Base-by-base conservation (phyloP, 2,113 vertebrate species). In the Turdus rufiventris region DNA sequence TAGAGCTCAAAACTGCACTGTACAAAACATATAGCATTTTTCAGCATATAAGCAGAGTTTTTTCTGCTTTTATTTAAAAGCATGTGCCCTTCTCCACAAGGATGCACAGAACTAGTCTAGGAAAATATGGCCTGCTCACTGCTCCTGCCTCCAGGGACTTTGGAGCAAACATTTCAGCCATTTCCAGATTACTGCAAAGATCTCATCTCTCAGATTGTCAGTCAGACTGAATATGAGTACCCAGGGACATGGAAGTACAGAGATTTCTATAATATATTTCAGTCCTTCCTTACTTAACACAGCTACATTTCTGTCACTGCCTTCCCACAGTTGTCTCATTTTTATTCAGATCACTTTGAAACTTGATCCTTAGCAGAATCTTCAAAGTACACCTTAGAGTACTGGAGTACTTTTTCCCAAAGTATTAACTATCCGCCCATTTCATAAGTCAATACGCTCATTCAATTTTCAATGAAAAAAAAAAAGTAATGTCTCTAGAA, bases 1-100 rank as follows among this genome's bases (percentile, higher is more conserved):
- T 62, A 90, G 65, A 94, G 33, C 65, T 96, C 74, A 95, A 91
- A 96, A 94, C 75, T 71, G 72, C 26, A 76, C 62, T 91, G 91
- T 70, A 58, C 72, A 96, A 78, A 68, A 61, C 54, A 57, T 11
- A 34, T 12, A 71, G 42, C 54, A 71, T 86, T 91, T 62, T 85
- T 76, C 70, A 85, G 40, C 7, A 9, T 29, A 47, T 19, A 47
- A 58, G 18, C 34, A 62, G 51, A 43, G 10, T 25, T 88, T 70
- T 57, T 72, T 75, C 58, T 50, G 10, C 58, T 40, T 60, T 74
- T 78, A 43, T 71, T 78, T 88, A 57, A 94, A 87, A 61, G 28
- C 43, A 51, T 5, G 14, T 36, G 33, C 8, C 38, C 14, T 62
- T 66, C 78, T 72, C 75, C 34, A 10, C 14, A 74, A 42, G 1